Evolutionary conservation across 2,113 vertebrate genomes (phyloP).

Genomic region (Thamnaconus septentrionalis): DNA sequence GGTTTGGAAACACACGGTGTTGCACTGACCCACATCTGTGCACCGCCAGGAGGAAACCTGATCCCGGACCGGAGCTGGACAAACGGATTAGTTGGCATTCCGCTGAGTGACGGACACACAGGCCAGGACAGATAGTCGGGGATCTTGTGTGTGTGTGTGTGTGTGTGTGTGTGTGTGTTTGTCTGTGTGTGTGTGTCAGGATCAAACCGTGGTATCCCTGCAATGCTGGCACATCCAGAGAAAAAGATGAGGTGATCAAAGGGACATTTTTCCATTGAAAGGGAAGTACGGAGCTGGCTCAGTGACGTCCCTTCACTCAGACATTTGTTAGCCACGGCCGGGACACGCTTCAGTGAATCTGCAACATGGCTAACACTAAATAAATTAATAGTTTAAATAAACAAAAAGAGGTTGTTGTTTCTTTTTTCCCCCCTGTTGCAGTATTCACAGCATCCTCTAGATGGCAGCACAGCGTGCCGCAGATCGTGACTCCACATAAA

Average conservation of each 20-base stretch:
- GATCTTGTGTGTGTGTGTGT: not conserved
- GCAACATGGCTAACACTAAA: too few relatives aligned
- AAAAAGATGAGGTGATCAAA: not conserved
- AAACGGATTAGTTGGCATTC: constrained; percentile 60
- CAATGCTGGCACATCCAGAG: not conserved
- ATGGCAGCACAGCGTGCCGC: constrained; percentile 7
- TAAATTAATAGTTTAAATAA: not conserved
- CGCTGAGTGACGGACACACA: constrained; percentile 47
- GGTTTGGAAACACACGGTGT: constrained; percentile 26
- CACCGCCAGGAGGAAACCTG: constrained; percentile 46
- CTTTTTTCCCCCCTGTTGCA: constrained; percentile 11
- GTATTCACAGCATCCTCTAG: constrained; percentile 20
- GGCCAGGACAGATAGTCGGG: constrained; percentile 21
- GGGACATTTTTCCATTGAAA: too few relatives aligned
- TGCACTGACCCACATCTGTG: constrained; percentile 61
- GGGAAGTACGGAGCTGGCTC: too few relatives aligned
- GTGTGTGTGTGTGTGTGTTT: too few relatives aligned
- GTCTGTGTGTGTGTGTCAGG: too few relatives aligned
- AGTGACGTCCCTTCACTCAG: too few relatives aligned
- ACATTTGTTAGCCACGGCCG: too few relatives aligned
- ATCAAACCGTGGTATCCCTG: not conserved
- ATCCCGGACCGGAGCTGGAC: constrained; percentile 53
- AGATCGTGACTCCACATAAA: too few relatives aligned
- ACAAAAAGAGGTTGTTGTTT: constrained; percentile 16
- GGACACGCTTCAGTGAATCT: too few relatives aligned